Evolutionary conservation across 2,888 invertebrate species (phyloP), one percentile per base, ranked within the genome.

Genomic region (Seira musarum): DNA sequence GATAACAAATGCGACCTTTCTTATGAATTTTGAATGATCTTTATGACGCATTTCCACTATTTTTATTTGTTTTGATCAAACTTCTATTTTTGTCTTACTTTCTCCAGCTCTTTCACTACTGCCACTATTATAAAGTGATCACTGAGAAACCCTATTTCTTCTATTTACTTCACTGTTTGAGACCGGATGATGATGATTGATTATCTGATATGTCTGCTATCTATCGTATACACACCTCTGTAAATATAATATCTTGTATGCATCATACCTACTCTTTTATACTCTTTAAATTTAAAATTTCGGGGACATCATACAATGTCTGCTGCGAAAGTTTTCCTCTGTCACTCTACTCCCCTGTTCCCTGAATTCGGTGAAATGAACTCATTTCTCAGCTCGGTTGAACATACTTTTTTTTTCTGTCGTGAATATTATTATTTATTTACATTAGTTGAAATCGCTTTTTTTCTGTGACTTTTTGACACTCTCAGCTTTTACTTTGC

Each of bases 171-270:
- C 64, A 76, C 68, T 74, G 40, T 22, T 17, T 57, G 57, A 76
- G 53, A 63, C 63, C 19, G 70, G 70, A 65, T 76, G 76, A 76
- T 64, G 76, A 68, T 70, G 60, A 60, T 21, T 60, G 60, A 60
- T 60, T 60, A 60, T n/a, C 60, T 60, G 60, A 60, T 60, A 21
- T 60, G 60, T 60, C 60, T 60, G 19, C n/a, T 60, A 60, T n/a
- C n/a, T n/a, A n/a, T 21, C n/a, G 60, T 60, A 21, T 21, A 8
- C 60, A 60, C 22, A 19, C 21, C 60, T 60, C 21, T 60, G 21
- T 10, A 60, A 15, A 8, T 60, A 8, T 49, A 49, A 8, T 49
- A 8, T 60, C 10, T 19, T 60, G 19, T 60, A 21, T 21, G 60
- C 60, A 8, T 49, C 49, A 49, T 49, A n/a, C 49, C 49, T 49